A percentile compares a stretch with the other conserved stretches of the same genome.
These are phyloP conservation scores for Calidris pugnax DNA, from an alignment of 2,113 vertebrate genomes.

Conservation along the genomic window DNA sequence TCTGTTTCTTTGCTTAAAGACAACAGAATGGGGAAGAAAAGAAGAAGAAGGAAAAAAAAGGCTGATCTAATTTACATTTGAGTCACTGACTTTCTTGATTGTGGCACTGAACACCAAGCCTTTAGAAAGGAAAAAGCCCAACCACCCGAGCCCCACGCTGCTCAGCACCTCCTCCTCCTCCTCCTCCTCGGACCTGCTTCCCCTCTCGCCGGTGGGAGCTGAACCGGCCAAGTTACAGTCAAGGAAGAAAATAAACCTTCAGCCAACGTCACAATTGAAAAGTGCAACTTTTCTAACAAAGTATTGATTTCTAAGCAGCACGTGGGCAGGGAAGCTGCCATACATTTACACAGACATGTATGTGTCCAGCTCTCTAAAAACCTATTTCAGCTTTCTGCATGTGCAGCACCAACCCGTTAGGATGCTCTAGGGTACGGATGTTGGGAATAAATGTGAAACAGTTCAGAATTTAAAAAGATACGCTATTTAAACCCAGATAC, in stretches of 20 bases:
- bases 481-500: neutral
- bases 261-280: neutral
- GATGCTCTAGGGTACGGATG: neutral
- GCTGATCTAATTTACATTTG: neutral
- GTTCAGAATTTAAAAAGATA: neutral
- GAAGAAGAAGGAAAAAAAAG: neutral
- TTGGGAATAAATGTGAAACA: neutral
- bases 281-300: neutral
- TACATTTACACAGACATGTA: accelerated
- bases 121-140: neutral
- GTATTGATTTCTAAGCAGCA: neutral
- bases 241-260: neutral
- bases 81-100: neutral
- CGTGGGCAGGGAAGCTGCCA: neutral
- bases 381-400: neutral
- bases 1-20: neutral
- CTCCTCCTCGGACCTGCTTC: neutral
- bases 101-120: neutral
- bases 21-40: neutral
- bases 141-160: neutral
- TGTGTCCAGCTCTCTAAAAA: neutral
- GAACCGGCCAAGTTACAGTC: neutral
- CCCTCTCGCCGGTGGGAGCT: neutral
- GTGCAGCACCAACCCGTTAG: neutral
- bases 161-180: neutral